Conservation (phyloP, 2,113 vertebrate genomes). For the Misgurnus anguillicaudatus region DNA sequence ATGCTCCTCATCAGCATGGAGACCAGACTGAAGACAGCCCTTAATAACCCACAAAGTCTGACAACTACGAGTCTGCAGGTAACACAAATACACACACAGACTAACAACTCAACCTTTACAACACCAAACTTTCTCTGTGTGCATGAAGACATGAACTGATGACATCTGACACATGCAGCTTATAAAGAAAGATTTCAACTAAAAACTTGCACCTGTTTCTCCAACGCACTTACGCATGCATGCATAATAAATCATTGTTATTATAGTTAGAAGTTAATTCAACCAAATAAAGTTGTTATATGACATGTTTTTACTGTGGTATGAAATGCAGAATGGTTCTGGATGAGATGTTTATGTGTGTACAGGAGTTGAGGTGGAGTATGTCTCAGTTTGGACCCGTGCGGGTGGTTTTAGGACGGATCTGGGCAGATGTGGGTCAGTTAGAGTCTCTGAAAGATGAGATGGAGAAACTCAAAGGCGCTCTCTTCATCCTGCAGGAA, state of each 20-base stretch:
- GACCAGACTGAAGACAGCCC: slow-evolving; percentile 87
- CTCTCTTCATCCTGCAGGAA: slow-evolving; percentile 87
- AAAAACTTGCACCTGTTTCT: no score
- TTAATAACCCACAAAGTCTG: slow-evolving; percentile 79
- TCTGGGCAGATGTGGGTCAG: slow-evolving; percentile 85
- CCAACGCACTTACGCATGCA: no score
- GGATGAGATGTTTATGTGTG: background rate
- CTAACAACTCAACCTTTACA: no score
- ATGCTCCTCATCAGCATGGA: slow-evolving; percentile 89
- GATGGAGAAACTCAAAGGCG: slow-evolving; percentile 83
- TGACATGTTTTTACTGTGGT: no score
- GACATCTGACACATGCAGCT: no score
- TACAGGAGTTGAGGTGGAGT: slow-evolving; percentile 90
- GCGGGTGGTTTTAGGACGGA: slow-evolving; percentile 87
- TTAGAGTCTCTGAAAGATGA: slow-evolving; percentile 86
- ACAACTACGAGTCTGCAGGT: slow-evolving; percentile 86
- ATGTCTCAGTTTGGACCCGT: slow-evolving; percentile 91
- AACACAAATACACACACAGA: slow-evolving; percentile 42
- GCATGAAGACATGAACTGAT: no score
- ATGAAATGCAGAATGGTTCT: no score
- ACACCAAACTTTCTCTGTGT: no score
- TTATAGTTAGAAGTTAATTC: no score
- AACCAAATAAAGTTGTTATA: no score
- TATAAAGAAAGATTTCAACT: no score
- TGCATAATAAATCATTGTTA: no score